Conservation (phyloP, 2,797 vertebrate species). For the Yasuhikotakia modesta region DNA sequence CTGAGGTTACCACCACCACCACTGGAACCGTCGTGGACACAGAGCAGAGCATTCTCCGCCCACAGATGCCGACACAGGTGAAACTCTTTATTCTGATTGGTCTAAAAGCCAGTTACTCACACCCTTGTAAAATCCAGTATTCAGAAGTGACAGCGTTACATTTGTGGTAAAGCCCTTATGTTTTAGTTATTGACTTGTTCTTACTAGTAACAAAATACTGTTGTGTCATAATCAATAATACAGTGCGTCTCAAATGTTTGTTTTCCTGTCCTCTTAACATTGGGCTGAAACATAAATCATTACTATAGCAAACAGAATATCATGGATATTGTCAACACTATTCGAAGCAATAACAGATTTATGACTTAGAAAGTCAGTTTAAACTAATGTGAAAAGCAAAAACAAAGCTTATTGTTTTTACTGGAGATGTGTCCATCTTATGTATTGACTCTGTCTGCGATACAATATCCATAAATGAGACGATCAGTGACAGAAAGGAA, state of each 20-base stretch:
- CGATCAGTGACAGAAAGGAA: slow-evolving; percentile 31
- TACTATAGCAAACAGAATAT: not conserved
- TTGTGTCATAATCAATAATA: not conserved
- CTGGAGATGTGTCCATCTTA: not conserved
- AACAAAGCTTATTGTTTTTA: not conserved
- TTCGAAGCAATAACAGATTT: not conserved
- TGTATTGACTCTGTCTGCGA: not conserved
- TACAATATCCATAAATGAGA: not conserved
- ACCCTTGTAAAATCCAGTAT: not conserved
- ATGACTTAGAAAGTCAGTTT: not conserved
- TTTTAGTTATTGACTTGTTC: too few species aligned
- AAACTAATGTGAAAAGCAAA: not conserved
- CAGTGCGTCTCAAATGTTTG: not conserved
- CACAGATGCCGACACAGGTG: slow-evolving; percentile 88
- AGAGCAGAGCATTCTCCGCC: slow-evolving; percentile 80
- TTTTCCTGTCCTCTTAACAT: not conserved
- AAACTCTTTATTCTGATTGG: not conserved
- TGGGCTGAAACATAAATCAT: not conserved
- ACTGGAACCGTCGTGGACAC: slow-evolving; percentile 74
- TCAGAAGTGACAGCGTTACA: too few species aligned
- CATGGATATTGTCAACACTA: not conserved
- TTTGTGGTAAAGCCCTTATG: too few species aligned
- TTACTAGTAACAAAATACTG: not conserved
- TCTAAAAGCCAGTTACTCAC: not conserved
- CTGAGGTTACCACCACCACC: slow-evolving; percentile 71